Conservation (phyloP, 2,797 vertebrate genomes). For the Cirrhinus molitorella region DNA sequence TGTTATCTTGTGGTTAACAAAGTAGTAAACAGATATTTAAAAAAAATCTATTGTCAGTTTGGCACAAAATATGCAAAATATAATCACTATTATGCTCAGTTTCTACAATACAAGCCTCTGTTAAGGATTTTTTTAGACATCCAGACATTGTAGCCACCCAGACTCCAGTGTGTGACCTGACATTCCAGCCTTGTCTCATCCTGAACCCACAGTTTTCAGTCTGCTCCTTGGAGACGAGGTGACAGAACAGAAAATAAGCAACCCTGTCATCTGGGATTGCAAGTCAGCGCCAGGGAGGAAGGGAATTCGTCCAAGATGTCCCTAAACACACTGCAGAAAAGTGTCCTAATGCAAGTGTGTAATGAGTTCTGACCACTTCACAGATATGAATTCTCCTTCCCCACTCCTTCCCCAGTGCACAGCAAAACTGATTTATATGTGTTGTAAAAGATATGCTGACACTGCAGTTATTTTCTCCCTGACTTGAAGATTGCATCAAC, state of each 20-base stretch:
- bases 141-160: constrained; percentile 13
- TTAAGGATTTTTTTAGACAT: constrained; percentile 3
- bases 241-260: constrained; percentile 59
- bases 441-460: constrained; percentile 26
- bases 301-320: constrained; percentile 36
- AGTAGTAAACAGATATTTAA: not conserved
- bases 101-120: not conserved
- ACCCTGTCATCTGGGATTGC: constrained; percentile 37
- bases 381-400: constrained; percentile 22
- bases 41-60: not conserved
- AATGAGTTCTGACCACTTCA: constrained; percentile 19
- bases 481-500: constrained; percentile 41
- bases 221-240: constrained; percentile 47
- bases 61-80: not conserved
- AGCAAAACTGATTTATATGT: constrained; percentile 35
- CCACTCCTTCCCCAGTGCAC: constrained; percentile 19
- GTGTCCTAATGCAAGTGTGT: constrained; percentile 35
- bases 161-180: constrained; percentile 36
- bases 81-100: not conserved
- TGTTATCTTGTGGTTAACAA: not conserved
- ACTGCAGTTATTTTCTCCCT: constrained; percentile 25
- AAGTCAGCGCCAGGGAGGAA: constrained; percentile 26
- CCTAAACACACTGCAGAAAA: constrained; percentile 31
- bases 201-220: constrained; percentile 34
- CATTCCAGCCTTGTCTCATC: constrained; percentile 33